A percentile compares a stretch with the other conserved stretches of the same genome.
phyloP scores from a whole-genome alignment of 2,888 invertebrate species.

The Melipona beecheii region DNA sequence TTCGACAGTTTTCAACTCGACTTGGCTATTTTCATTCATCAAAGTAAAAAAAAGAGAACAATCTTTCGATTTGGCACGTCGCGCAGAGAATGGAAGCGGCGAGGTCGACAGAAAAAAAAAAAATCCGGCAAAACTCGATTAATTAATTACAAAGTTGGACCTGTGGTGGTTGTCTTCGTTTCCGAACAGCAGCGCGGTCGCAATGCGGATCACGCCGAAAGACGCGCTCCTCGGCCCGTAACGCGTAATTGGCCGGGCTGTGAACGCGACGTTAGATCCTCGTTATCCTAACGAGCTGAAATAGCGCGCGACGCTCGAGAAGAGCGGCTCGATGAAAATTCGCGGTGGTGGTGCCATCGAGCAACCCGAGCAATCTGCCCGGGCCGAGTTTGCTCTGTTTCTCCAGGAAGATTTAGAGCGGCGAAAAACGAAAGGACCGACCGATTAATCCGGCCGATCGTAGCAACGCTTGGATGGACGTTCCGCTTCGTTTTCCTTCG shows the following conservation, averaged over 20 bases:
- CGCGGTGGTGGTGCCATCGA: constrained; percentile 4
- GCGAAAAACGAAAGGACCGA: constrained; percentile 26
- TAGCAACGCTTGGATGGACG: background rate
- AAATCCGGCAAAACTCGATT: constrained; percentile 23
- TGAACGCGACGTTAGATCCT: constrained; percentile 83
- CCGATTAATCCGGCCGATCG: constrained; percentile 25
- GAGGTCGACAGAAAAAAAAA: background rate
- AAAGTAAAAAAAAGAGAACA: background rate
- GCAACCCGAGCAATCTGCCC: constrained; percentile 33
- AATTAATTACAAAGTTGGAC: constrained; percentile 30
- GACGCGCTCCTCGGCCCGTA: constrained; percentile 74
- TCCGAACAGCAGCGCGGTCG: constrained; percentile 34
- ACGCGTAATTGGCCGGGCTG: constrained; percentile 82
- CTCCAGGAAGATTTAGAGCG: constrained; percentile 48
- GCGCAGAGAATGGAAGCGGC: background rate
- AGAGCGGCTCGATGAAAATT: constrained; percentile 74
- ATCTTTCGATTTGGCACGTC: background rate
- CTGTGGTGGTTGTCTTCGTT: constrained; percentile 36
- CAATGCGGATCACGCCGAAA: constrained; percentile 72
- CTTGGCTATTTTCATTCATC: background rate
- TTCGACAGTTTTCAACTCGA: too few relatives aligned
- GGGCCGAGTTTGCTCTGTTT: constrained; percentile 47
- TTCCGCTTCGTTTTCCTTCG: constrained; percentile 6
- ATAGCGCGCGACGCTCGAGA: constrained; percentile 72
- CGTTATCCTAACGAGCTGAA: constrained; percentile 84